These are phyloP conservation scores for Murina feae DNA, from an alignment of 2,113 vertebrate genomes.

Conservation along the genomic window DNA sequence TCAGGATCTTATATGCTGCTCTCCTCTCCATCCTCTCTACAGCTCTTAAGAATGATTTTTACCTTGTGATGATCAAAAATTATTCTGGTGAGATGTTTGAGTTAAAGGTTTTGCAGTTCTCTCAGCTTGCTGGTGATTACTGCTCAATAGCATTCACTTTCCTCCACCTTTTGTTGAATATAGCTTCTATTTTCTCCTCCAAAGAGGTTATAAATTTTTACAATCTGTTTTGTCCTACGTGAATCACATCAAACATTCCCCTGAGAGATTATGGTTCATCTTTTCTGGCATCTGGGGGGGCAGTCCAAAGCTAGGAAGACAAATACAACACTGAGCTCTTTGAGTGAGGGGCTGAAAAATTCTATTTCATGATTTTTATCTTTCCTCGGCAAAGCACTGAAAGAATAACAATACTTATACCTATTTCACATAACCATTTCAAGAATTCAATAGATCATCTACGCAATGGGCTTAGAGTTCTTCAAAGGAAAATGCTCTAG, in stretches of 20 bases:
- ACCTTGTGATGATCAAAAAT: constrained; percentile 75
- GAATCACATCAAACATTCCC: constrained; percentile 65
- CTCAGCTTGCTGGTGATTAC: constrained; percentile 39
- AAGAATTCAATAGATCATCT: constrained; percentile 38
- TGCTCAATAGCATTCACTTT: constrained; percentile 35
- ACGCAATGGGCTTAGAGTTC: background rate
- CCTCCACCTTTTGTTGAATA: constrained; percentile 57
- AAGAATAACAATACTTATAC: constrained; percentile 42
- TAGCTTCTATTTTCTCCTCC: constrained; percentile 70
- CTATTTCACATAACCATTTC: background rate
- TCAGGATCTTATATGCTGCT: constrained; percentile 40
- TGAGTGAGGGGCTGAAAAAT: constrained; percentile 34
- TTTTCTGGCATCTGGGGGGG: constrained; percentile 2
- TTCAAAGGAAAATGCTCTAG: background rate
- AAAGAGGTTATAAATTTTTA: constrained; percentile 74
- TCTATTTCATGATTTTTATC: constrained; percentile 54
- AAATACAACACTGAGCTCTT: constrained; percentile 34
- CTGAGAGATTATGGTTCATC: constrained; percentile 35
- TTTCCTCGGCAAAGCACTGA: constrained; percentile 32
- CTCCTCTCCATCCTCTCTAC: constrained; percentile 50
- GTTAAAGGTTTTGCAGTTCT: constrained; percentile 62
- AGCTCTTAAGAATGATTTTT: constrained; percentile 62
- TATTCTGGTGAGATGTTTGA: constrained; percentile 69
- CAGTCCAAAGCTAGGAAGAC: constrained; percentile 14
- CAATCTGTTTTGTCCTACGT: constrained; percentile 69